A percentile compares a stretch with the other conserved stretches of the same genome.
Evolutionary conservation across 1,140 invertebrate species (phyloP).

Genomic region (Drosophila watanabei): DNA sequence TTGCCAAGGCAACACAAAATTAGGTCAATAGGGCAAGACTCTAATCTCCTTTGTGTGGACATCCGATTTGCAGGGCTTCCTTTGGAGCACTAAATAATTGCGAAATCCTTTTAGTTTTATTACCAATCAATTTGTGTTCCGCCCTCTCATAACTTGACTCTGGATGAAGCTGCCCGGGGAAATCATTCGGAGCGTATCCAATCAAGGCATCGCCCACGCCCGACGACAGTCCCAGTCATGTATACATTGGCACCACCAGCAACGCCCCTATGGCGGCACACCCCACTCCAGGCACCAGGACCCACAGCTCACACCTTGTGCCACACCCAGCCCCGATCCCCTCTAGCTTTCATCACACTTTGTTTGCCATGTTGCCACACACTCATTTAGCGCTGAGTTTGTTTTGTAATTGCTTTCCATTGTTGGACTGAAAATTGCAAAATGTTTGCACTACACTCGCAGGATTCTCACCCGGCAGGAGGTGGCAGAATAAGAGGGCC

Average conservation of each 20-base stretch:
- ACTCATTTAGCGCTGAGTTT: conserved; percentile 79
- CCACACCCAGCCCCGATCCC: conserved; percentile 1
- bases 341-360: conserved; percentile 50
- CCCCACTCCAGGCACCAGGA: conserved; percentile 1
- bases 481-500: neutral
- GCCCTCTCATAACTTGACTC: conserved; percentile 16
- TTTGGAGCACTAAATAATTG: neutral
- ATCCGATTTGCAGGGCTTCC: neutral
- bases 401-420: conserved; percentile 83
- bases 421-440: conserved; percentile 81
- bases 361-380: conserved; percentile 78
- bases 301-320: neutral
- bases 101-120: conserved; percentile 31
- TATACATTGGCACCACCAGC: conserved; percentile 39
- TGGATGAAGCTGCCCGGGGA: conserved; percentile 11
- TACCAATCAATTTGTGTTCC: conserved; percentile 19
- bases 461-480: conserved; percentile 13
- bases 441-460: conserved; percentile 66
- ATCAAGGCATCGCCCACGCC: conserved; percentile 63
- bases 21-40: neutral
- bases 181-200: conserved; percentile 58
- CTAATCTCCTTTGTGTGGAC: neutral
- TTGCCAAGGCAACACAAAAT: neutral
- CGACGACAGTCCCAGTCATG: conserved; percentile 57
- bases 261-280: conserved; percentile 28